These are phyloP conservation scores for Drosophila neotestacea DNA, from an alignment of 2,888 invertebrate species.

Conservation along the genomic window DNA sequence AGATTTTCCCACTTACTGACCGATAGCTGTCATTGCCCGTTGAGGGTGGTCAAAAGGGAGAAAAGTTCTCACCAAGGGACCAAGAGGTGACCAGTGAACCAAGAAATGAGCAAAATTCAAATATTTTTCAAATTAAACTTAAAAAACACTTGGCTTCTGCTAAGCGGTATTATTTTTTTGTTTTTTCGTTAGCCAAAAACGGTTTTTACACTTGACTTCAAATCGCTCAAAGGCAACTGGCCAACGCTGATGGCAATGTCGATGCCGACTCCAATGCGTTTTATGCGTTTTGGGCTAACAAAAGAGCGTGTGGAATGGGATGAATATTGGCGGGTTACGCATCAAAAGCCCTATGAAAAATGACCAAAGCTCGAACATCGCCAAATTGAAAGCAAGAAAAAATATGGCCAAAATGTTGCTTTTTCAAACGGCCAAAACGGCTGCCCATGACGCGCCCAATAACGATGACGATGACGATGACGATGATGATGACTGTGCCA, in stretches of 20 bases:
- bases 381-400: constrained; percentile 80
- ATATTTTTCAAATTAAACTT: constrained; percentile 80
- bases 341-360: constrained; percentile 80
- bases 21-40: constrained; percentile 51
- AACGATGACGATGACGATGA: constrained; percentile 27
- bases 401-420: constrained; percentile 80
- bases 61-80: constrained; percentile 57
- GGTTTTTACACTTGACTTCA: constrained; percentile 82
- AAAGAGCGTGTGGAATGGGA: background rate
- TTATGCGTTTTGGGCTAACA: constrained; percentile 60
- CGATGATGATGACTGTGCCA: constrained; percentile 41
- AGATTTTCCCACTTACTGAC: constrained; percentile 59
- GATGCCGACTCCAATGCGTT: constrained; percentile 59
- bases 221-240: constrained; percentile 75
- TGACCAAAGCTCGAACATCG: constrained; percentile 70
- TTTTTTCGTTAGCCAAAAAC: constrained; percentile 68
- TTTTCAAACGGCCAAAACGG: constrained; percentile 60
- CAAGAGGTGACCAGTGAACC: constrained; percentile 62
- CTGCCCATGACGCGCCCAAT: constrained; percentile 30
- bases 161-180: constrained; percentile 35
- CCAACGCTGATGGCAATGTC: constrained; percentile 16
- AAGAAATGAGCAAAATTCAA: constrained; percentile 81
- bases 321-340: constrained; percentile 67
- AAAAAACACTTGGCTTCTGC: constrained; percentile 69
- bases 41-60: constrained; percentile 13